Evolutionary conservation across 2,888 invertebrate species (phyloP), one percentile per base, ranked within the genome.

Genomic region (Meteorus colon): DNA sequence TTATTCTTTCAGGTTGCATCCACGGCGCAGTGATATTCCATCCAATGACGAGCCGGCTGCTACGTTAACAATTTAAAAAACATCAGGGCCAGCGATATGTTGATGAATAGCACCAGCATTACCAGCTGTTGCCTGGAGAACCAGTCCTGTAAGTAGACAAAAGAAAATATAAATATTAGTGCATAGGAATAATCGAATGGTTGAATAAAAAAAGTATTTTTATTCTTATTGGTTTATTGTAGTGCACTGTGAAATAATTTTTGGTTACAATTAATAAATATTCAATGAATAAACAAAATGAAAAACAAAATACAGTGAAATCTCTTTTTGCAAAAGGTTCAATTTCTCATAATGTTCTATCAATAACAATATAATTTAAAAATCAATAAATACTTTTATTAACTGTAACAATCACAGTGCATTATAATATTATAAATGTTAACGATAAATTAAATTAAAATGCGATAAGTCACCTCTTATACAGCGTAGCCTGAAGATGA

Each of bases 31-130:
- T 84, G 83, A 83, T 85, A n/a, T n/a, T 70, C 19, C n/a, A 67
- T 68, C 82, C 83, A 81, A 80, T 82, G 78, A 78, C 82, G 83
- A 90, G 91, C 93, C 92, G 84, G 92, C 90, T 93, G 94, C 96
- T 97, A 97, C 95, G 97, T 97, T 88, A 97, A 93, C 92, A 97
- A 93, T 91, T 97, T 97, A 93, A 97, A 96, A 92, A 97, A 97
- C 94, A 97, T 95, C 91, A 97, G 94, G 90, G 96, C 97, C 93
- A 97, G 92, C 85, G 96, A 95, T 91, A 97, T 95, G 92, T 97
- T 97, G 92, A 97, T 95, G 92, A 97, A 95, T 86, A 97, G 93
- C 87, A 97, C 97, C 90, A 97, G 92, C 92, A 97, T 94, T 91
- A 97, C 95, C 90, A 97, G 93, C 92, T 97, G 97, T 92, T 97